Percentiles rank a stretch among this genome's conserved stretches.
phyloP scores from a whole-genome alignment of 2,888 invertebrate species.

The Macrophya annulata region DNA sequence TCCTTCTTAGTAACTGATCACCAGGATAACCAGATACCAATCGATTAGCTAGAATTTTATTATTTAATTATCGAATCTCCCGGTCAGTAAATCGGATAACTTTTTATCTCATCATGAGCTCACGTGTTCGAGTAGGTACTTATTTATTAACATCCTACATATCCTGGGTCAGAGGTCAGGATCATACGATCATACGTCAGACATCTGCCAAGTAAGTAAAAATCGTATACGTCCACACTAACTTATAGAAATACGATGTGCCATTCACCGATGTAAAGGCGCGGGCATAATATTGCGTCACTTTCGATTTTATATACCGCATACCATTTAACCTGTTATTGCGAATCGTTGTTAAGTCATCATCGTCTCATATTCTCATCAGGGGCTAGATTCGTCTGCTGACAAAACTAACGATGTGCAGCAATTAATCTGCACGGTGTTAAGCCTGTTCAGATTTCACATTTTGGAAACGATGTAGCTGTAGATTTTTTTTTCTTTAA shows the following conservation, averaged over 20 bases:
- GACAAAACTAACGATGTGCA: background rate
- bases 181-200: conserved; percentile 61
- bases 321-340: conserved; percentile 53
- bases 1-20: conserved; percentile 37
- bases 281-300: conserved; percentile 62
- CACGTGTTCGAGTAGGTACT: background rate
- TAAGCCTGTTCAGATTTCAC: background rate
- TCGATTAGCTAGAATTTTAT: conserved; percentile 13
- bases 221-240: background rate
- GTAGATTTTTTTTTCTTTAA: background rate
- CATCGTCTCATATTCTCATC: background rate
- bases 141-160: conserved; percentile 54
- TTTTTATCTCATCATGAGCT: background rate
- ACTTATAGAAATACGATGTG: conserved; percentile 8
- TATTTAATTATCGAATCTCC: background rate
- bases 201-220: conserved; percentile 34
- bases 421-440: background rate
- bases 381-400: background rate
- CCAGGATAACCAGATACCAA: background rate
- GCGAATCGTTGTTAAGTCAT: conserved; percentile 43
- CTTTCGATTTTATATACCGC: conserved; percentile 69
- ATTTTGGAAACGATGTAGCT: background rate
- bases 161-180: conserved; percentile 71
- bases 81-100: background rate
- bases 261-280: conserved; percentile 2